Evolutionary conservation across 37 sponge, comb jelly and placozoan genomes (phyloP).

Genomic region (Chondrosia reniformis): DNA sequence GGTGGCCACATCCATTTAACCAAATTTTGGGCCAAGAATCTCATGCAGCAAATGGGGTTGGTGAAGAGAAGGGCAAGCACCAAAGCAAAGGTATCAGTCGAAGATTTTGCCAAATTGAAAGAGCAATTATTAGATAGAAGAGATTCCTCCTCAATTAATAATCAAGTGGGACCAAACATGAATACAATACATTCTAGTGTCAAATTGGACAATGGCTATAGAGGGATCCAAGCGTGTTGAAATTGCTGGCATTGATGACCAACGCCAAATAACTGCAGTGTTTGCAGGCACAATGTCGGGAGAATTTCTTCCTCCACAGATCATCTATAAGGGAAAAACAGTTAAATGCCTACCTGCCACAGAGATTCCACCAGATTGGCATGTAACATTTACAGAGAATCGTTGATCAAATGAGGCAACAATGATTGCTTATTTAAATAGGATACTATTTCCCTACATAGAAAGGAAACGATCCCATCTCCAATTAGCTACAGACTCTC

Average conservation of each 20-base stretch:
- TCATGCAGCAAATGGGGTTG: not conserved
- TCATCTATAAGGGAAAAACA: constrained; percentile 19
- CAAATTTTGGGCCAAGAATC: constrained; percentile 32
- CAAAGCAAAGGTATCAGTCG: not conserved
- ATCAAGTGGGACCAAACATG: constrained; percentile 20
- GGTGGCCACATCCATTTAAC: constrained; percentile 24
- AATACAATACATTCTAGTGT: constrained; percentile 14
- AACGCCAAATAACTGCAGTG: not conserved
- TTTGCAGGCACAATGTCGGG: constrained; percentile 12
- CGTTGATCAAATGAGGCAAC: constrained; percentile 20
- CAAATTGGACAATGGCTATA: constrained; percentile 5
- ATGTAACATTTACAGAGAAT: constrained; percentile 8
- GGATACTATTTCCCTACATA: not conserved
- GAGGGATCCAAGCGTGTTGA: constrained; percentile 6
- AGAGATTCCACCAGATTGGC: constrained; percentile 14
- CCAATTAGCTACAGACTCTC: not conserved
- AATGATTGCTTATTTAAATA: not conserved
- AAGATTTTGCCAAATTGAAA: not conserved
- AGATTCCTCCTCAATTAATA: not conserved
- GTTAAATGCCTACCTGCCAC: constrained; percentile 4
- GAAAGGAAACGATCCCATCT: not conserved
- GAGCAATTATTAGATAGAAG: not conserved
- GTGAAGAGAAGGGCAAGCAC: constrained; percentile 14
- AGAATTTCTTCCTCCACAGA: constrained; percentile 10
- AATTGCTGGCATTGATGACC: constrained; percentile 17